Percentiles rank a stretch among this genome's conserved stretches.
These are phyloP conservation scores for Rachycentron canadum DNA, from an alignment of 2,797 vertebrate species.

Conservation along the genomic window DNA sequence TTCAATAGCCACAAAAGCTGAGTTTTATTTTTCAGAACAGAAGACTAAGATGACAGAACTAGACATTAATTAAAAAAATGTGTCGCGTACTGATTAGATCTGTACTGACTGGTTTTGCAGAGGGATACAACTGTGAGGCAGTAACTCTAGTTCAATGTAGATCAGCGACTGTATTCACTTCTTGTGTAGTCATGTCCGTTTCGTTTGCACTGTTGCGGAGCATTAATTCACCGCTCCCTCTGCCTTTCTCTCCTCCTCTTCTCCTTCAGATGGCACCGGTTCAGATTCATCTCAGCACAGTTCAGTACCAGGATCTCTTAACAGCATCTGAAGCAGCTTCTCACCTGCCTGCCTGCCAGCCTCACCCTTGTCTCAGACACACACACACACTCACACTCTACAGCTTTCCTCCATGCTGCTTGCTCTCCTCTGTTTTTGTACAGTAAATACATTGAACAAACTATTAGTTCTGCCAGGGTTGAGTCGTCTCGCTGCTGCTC, in stretches of 20 bases:
- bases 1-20: neutral
- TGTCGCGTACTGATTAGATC: neutral
- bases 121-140: too few relatives aligned
- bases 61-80: neutral
- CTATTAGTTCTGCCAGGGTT: constrained; percentile 51
- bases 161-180: too few relatives aligned
- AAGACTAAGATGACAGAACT: constrained; percentile 37
- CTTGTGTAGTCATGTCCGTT: neutral
- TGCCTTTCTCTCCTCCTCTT: neutral
- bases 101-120: too few relatives aligned
- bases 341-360: constrained; percentile 64
- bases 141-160: too few relatives aligned
- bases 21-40: neutral
- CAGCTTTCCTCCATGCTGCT: constrained; percentile 68
- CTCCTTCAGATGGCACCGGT: constrained; percentile 74
- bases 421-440: constrained; percentile 73
- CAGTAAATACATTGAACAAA: constrained; percentile 65
- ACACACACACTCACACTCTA: constrained; percentile 34
- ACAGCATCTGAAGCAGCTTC: constrained; percentile 82
- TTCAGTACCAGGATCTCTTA: constrained; percentile 82
- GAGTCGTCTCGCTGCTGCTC: constrained; percentile 63
- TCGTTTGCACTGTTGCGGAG: neutral
- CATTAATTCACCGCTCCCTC: neutral
- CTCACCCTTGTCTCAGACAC: constrained; percentile 50
- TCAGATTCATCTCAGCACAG: constrained; percentile 84